A percentile compares a stretch with the other conserved stretches of the same genome.
Conservation (phyloP, 2,113 vertebrate genomes). For the Junco hyemalis region DNA sequence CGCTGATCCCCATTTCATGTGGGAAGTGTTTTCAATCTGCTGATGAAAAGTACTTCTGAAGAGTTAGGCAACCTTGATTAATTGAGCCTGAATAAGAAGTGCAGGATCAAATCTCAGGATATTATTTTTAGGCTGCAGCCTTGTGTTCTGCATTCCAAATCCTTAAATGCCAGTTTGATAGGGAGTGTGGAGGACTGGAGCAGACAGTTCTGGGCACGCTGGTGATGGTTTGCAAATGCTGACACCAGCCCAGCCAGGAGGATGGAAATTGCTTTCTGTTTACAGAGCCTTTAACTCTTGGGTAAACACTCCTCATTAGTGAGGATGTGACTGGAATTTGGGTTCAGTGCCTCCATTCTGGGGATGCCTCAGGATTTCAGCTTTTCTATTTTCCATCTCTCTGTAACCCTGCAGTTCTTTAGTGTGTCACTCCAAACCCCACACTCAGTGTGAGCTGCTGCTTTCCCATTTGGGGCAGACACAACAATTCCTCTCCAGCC, state of each 20-base stretch:
- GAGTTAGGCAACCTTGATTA: constrained; percentile 52
- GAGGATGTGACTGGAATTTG: neutral
- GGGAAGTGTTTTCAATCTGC: constrained; percentile 6
- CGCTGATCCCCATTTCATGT: neutral
- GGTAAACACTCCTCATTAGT: neutral
- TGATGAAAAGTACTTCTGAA: constrained; percentile 43
- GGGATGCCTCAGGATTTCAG: neutral
- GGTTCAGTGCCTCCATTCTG: neutral
- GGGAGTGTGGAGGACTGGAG: neutral
- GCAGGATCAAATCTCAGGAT: constrained; percentile 32
- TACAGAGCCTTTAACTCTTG: neutral
- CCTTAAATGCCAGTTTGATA: neutral
- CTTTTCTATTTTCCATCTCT: rapidly evolving
- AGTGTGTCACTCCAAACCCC: neutral
- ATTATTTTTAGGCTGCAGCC: constrained; percentile 48
- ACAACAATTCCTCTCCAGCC: neutral
- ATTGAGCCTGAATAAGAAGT: constrained; percentile 46
- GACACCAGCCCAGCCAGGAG: neutral
- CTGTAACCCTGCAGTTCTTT: neutral
- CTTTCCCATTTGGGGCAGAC: neutral
- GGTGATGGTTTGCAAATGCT: neutral
- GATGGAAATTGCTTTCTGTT: constrained; percentile 36
- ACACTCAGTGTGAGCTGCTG: neutral
- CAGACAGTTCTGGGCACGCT: neutral
- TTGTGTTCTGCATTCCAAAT: constrained; percentile 34